These are phyloP conservation scores for Tetragonisca angustula DNA, from an alignment of 2,888 invertebrate genomes.

Conservation along the genomic window DNA sequence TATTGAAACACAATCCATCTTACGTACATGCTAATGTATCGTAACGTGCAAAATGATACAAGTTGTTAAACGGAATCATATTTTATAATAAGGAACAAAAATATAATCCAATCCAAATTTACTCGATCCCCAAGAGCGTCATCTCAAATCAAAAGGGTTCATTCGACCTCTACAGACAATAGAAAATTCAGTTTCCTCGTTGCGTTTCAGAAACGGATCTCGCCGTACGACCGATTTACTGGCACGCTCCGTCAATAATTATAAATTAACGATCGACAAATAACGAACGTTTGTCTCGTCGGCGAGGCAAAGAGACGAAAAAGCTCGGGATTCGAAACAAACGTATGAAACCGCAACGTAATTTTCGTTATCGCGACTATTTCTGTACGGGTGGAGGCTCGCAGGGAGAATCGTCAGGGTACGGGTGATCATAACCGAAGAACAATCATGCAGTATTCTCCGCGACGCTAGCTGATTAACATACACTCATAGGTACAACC, in stretches of 20 bases:
- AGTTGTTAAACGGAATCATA: no score
- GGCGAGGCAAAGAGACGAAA: neutral
- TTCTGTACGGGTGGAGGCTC: constrained; percentile 53
- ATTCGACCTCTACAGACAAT: no score
- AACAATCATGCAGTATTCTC: constrained; percentile 64
- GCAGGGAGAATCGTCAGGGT: constrained; percentile 44
- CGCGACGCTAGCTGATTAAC: constrained; percentile 56
- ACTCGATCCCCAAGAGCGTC: neutral
- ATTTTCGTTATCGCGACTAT: constrained; percentile 58
- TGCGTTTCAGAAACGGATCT: neutral
- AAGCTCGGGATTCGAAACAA: neutral
- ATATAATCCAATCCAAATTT: neutral
- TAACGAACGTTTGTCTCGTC: neutral
- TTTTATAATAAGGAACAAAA: no score
- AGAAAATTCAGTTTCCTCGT: no score
- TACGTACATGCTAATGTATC: neutral
- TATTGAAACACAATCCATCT: neutral
- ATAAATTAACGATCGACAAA: neutral
- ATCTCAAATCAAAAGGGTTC: no score
- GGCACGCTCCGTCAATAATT: neutral
- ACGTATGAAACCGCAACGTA: constrained; percentile 14
- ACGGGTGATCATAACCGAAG: constrained; percentile 39
- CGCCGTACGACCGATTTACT: constrained; percentile 1
- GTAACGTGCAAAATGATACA: neutral
- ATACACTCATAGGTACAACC: constrained; percentile 19